Conservation (phyloP, 1,140 invertebrate species). For the Melitaea cinxia region DNA sequence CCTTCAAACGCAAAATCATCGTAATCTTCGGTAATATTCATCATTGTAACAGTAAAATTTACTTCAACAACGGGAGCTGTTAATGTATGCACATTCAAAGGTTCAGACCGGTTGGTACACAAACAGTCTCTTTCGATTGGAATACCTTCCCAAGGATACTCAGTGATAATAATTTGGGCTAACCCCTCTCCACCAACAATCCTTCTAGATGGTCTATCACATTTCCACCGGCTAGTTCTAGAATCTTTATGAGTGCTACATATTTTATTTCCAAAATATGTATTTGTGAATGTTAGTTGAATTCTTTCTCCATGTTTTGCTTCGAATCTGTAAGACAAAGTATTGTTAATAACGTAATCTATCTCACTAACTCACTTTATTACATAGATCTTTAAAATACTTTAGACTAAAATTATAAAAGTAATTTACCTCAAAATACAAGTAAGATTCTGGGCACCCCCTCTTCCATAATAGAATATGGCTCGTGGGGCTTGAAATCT, state of each 20-base stretch:
- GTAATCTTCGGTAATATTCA: constrained; percentile 92
- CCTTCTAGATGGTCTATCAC: constrained; percentile 79
- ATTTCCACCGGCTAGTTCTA: constrained; percentile 85
- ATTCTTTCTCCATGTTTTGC: constrained; percentile 85
- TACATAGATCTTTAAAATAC: too few relatives aligned
- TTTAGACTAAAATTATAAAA: not conserved
- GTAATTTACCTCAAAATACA: constrained; percentile 84
- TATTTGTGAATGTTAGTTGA: constrained; percentile 84
- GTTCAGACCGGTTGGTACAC: constrained; percentile 86
- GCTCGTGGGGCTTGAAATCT: constrained; percentile 89
- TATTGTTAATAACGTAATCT: not conserved
- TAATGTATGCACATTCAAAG: constrained; percentile 83
- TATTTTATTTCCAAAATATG: constrained; percentile 85
- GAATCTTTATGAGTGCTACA: constrained; percentile 86
- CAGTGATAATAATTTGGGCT: constrained; percentile 86
- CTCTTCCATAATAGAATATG: constrained; percentile 91
- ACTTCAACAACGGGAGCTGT: constrained; percentile 87
- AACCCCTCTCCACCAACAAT: constrained; percentile 79
- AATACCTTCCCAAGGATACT: constrained; percentile 88
- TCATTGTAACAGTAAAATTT: constrained; percentile 87
- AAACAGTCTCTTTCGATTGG: constrained; percentile 88
- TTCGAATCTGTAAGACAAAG: constrained; percentile 83
- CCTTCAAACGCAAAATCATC: constrained; percentile 91
- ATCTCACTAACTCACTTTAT: too few relatives aligned
- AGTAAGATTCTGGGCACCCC: constrained; percentile 88